Evolutionary conservation across 2,113 vertebrate genomes (phyloP).

Genomic region (Oreochromis niloticus): DNA sequence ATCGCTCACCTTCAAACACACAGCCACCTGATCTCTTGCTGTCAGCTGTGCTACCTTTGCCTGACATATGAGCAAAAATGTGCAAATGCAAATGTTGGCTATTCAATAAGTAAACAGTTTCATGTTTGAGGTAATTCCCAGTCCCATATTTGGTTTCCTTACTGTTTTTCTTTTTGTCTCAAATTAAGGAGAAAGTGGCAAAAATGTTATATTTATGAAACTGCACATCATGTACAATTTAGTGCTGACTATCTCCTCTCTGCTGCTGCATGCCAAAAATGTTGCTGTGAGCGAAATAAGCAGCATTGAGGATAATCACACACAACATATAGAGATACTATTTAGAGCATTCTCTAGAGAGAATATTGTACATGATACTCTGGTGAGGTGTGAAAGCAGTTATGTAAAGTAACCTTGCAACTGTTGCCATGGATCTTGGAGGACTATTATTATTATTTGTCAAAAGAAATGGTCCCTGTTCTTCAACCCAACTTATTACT

Average conservation of each 20-base stretch:
- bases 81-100: background rate
- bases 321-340: background rate
- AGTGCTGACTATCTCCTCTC: background rate
- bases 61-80: background rate
- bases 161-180: background rate
- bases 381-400: background rate
- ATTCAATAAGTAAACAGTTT: background rate
- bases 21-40: background rate
- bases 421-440: slow-evolving; percentile 23
- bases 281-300: background rate
- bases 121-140: background rate
- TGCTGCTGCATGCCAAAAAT: background rate
- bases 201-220: background rate
- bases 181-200: background rate
- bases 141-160: background rate
- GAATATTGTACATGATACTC: background rate
- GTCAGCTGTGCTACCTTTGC: background rate
- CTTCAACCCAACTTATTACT: background rate
- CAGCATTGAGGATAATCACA: background rate
- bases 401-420: background rate
- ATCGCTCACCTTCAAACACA: background rate
- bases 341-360: background rate
- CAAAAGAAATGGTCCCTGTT: background rate
- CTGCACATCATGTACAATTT: background rate
- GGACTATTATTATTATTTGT: background rate